Conservation (phyloP, 1,140 invertebrate genomes). For the Drosophila ambigua region DNA sequence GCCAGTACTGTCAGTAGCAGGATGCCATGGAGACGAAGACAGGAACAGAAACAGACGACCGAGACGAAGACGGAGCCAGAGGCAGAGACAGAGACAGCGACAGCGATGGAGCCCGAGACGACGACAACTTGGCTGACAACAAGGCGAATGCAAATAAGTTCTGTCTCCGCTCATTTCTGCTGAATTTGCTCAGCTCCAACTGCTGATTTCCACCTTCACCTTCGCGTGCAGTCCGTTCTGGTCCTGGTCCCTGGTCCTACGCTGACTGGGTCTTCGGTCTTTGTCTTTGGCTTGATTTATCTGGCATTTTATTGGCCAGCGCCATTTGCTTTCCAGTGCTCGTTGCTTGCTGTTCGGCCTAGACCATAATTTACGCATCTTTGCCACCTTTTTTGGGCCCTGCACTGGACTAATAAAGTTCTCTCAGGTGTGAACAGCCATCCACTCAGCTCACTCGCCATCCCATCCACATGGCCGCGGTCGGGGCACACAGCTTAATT, state of each 20-base stretch:
- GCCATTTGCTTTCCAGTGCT: constrained; percentile 48
- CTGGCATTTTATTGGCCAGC: constrained; percentile 59
- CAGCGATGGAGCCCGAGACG: background rate
- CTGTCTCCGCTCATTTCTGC: constrained; percentile 48
- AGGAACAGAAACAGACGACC: constrained; percentile 10
- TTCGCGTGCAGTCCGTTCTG: constrained; percentile 3
- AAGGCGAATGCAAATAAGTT: constrained; percentile 74
- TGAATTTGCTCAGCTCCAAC: constrained; percentile 43
- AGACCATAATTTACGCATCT: constrained; percentile 73
- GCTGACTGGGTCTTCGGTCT: constrained; percentile 23
- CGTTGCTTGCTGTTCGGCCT: background rate
- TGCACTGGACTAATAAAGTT: constrained; percentile 76
- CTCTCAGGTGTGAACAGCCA: constrained; percentile 77
- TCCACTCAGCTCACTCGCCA: constrained; percentile 18
- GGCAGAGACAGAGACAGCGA: background rate
- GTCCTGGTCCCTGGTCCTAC: background rate
- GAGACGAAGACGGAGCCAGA: constrained; percentile 12
- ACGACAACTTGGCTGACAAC: constrained; percentile 51
- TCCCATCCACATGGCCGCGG: background rate
- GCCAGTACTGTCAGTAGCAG: constrained; percentile 60
- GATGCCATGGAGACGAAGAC: constrained; percentile 23
- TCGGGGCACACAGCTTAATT: constrained; percentile 65
- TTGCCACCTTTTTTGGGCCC: constrained; percentile 4
- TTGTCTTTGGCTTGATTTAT: constrained; percentile 38
- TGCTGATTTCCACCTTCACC: constrained; percentile 63